Evolutionary conservation across 2,797 vertebrate species (phyloP).

Genomic region (Gastrophryne carolinensis): DNA sequence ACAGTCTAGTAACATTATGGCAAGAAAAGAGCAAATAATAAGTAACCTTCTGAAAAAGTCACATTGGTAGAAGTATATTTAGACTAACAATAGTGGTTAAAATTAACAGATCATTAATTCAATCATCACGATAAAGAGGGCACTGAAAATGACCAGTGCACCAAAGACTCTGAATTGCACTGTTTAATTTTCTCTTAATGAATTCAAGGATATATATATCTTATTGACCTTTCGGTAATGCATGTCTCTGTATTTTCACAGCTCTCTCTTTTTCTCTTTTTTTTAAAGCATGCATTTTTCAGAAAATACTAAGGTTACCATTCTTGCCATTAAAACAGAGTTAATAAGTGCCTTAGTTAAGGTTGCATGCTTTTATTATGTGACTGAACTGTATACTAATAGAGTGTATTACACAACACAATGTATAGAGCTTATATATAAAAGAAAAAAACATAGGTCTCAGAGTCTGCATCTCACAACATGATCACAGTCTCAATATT

Average conservation of each 20-base stretch:
- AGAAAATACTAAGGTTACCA: slow-evolving; percentile 27
- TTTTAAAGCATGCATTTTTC: slow-evolving; percentile 42
- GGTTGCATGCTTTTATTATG: slow-evolving; percentile 14
- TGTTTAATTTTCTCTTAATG: slow-evolving; percentile 55
- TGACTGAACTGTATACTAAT: slow-evolving; percentile 65
- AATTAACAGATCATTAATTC: slow-evolving; percentile 39
- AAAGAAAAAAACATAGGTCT: slow-evolving; percentile 12
- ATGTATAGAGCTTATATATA: slow-evolving; percentile 54
- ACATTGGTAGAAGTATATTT: slow-evolving; percentile 60
- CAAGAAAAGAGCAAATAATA: slow-evolving; percentile 54
- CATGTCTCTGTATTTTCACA: slow-evolving; percentile 58
- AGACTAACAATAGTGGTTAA: slow-evolving; percentile 44
- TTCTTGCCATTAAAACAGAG: slow-evolving; percentile 34
- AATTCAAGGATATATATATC: slow-evolving; percentile 40
- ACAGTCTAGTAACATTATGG: slow-evolving; percentile 48
- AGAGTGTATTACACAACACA: slow-evolving; percentile 54
- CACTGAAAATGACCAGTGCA: slow-evolving; percentile 49
- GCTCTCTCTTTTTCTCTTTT: no score
- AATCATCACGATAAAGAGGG: slow-evolving; percentile 1
- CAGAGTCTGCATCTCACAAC: slow-evolving; percentile 52
- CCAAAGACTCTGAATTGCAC: slow-evolving; percentile 64
- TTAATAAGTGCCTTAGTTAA: slow-evolving; percentile 45
- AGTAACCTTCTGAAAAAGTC: slow-evolving; percentile 59
- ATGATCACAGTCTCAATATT: slow-evolving; percentile 58
- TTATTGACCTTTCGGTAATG: slow-evolving; percentile 53